phyloP scores from a whole-genome alignment of 37 sponge, comb jelly and placozoan species.

The Aphrocallistes beatrix region DNA sequence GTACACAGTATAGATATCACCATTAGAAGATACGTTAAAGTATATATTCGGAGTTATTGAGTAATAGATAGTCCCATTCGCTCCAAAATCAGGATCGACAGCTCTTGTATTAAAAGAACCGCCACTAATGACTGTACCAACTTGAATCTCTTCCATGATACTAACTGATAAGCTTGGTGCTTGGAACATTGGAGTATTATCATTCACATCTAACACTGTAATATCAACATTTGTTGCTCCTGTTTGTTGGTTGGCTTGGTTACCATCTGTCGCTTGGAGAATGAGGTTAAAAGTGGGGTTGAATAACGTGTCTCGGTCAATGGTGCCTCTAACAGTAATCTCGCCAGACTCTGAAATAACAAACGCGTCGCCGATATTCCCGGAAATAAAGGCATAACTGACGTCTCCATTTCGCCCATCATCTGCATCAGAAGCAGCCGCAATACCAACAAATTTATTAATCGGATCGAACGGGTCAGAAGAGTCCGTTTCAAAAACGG shows the following conservation, averaged over 20 bases:
- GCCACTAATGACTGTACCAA: neutral
- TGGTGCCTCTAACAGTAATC: neutral
- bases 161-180: neutral
- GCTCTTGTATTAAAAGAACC: neutral
- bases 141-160: neutral
- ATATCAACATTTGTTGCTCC: neutral
- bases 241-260: neutral
- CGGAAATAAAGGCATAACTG: slow-evolving; percentile 27
- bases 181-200: slow-evolving; percentile 24
- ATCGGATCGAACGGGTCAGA: neutral
- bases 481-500: neutral
- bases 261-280: neutral
- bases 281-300: neutral
- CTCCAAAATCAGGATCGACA: slow-evolving; percentile 14
- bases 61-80: neutral
- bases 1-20: neutral
- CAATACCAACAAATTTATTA: slow-evolving; percentile 10
- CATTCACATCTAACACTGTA: slow-evolving; percentile 31
- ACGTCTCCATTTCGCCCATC: slow-evolving; percentile 28
- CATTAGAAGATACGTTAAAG: neutral
- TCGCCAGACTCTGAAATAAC: neutral
- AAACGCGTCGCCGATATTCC: neutral
- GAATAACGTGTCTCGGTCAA: slow-evolving; percentile 11
- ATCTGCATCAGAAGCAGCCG: slow-evolving; percentile 47
- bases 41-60: neutral